These are phyloP conservation scores for Ahaetulla prasina DNA, from an alignment of 2,113 vertebrate genomes.

Conservation along the genomic window DNA sequence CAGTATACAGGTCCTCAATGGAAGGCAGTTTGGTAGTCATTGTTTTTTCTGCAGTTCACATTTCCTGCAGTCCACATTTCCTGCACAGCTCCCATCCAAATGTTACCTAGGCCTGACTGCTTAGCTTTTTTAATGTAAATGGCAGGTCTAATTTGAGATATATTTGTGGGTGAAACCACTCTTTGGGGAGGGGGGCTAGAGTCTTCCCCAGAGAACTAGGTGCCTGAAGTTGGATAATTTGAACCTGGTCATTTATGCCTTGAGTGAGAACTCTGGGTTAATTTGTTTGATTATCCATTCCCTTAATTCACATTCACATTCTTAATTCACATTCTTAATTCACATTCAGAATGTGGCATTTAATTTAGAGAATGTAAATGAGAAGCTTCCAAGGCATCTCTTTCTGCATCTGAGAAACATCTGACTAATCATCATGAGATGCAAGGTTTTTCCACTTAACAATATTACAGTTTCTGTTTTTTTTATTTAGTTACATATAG, in stretches of 20 bases:
- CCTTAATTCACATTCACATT: no score
- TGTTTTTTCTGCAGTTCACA: no score
- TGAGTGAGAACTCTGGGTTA: background rate
- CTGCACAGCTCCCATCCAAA: background rate
- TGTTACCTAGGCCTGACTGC: background rate
- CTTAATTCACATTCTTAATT: no score
- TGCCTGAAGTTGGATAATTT: background rate
- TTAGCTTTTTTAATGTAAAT: background rate
- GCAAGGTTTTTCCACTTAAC: background rate
- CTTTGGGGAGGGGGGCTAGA: background rate
- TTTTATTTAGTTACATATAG: background rate
- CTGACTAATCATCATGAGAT: background rate
- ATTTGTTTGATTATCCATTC: background rate
- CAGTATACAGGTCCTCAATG: no score
- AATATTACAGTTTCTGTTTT: background rate
- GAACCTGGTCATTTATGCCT: background rate
- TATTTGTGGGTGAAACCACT: background rate
- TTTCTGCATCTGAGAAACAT: background rate
- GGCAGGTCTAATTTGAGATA: background rate
- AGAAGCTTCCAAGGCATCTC: background rate
- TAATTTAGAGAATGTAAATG: background rate
- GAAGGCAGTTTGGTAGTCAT: no score
- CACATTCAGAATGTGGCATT: background rate
- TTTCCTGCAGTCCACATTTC: no score
- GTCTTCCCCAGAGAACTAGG: background rate